Evolutionary conservation across 1,140 invertebrate species (phyloP), one percentile per base, ranked within the genome.

Genomic region (Limonius californicus): DNA sequence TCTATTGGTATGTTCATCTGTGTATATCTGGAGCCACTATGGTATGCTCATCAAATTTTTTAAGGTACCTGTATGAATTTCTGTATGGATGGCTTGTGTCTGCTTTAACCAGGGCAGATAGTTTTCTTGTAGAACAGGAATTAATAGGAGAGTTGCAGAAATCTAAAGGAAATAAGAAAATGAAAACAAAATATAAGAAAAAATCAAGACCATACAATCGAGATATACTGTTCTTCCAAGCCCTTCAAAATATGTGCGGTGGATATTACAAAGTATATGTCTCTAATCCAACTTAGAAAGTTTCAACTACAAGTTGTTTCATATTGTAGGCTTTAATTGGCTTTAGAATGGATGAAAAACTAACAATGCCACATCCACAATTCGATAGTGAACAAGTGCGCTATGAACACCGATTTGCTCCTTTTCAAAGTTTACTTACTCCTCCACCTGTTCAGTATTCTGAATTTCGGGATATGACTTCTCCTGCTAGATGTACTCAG

Each of bases 381-480:
- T 97, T 97, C 80, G 94, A 97, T 77, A 92, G 87, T 72, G 96
- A 98, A 78, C 85, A 91, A 72, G 92, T 97, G 11, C 85, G 95
- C 32, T 98, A 97, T 77, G 92, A 96, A 72, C 94, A 97, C 65
- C 85, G 96, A 60, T 94, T 98, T 81, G 84, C 88, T 9, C 92
- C 95, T 4, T 94, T 98, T 74, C 86, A 87, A 16, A 85, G 87
- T 20, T 82, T 97, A 1, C 81, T 89, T n/a, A 91, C 91, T 0
- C 95, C 95, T 14, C 93, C 94, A 0, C 90, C 91, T 8, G 91
- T 64, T 2, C 57, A 54, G 20, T 70, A 70, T 57, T 59, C 68
- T 1, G 72, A 81, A 30, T 75, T 75, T 65, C 77, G 76, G 47
- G 80, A 82, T 63, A 77, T 83, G 75, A 79, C 82, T 14, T 82